These are phyloP conservation scores for Palythoa grandiflora DNA, from an alignment of 92 coral and sea anemone genomes.

Conservation along the genomic window DNA sequence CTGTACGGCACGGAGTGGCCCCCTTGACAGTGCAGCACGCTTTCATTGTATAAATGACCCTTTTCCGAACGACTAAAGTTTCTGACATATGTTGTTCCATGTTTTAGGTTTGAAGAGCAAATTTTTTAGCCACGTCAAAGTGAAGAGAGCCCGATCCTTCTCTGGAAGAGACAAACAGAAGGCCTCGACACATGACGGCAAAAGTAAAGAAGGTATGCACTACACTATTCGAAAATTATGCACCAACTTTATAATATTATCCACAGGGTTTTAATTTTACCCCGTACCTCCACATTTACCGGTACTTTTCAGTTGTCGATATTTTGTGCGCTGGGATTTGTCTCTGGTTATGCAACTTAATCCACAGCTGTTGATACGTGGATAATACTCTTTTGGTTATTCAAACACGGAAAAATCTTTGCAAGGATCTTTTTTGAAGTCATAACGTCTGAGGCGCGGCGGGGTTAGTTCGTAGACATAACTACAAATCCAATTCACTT, in stretches of 20 bases:
- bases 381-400: not conserved
- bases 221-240: not conserved
- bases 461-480: too few species aligned
- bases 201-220: conserved; percentile 73
- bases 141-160: conserved; percentile 86
- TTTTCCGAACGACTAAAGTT: not conserved
- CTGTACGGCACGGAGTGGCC: not conserved
- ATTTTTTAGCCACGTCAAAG: conserved; percentile 83
- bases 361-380: conserved; percentile 3
- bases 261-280: not conserved
- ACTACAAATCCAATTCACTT: too few species aligned
- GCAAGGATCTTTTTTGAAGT: too few species aligned
- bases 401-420: not conserved
- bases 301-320: not conserved
- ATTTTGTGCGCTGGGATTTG: not conserved
- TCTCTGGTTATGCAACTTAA: not conserved
- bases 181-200: conserved; percentile 43
- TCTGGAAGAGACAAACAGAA: conserved; percentile 94
- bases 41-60: not conserved
- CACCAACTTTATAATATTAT: not conserved
- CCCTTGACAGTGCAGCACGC: not conserved
- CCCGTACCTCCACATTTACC: not conserved
- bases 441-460: too few species aligned
- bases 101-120: conserved; percentile 80
- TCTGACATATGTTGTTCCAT: conserved; percentile 15